These are phyloP conservation scores for Norana najaformis DNA, from an alignment of 2,888 invertebrate species.

Conservation along the genomic window DNA sequence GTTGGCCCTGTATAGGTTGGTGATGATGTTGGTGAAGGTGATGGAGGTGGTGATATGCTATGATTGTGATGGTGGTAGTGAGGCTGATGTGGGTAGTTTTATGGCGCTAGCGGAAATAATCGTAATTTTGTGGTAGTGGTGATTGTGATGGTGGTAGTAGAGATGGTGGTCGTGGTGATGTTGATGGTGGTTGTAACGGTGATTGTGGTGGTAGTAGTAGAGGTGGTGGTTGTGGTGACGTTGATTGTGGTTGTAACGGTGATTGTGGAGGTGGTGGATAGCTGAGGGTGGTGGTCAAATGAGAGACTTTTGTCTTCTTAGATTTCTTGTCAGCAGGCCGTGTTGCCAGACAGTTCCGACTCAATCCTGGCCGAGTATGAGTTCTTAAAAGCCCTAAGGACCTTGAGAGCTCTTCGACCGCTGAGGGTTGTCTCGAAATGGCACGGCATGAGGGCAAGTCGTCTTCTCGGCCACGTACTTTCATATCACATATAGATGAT, in stretches of 20 bases:
- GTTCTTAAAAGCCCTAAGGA: conserved; percentile 97
- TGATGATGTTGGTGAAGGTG: background rate
- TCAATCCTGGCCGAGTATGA: background rate
- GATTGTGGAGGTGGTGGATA: background rate
- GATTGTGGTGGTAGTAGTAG: background rate
- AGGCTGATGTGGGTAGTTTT: background rate
- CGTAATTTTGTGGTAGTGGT: background rate
- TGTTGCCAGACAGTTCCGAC: conserved; percentile 86
- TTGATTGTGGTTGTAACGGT: background rate
- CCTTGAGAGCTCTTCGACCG: conserved; percentile 94
- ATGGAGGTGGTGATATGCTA: background rate
- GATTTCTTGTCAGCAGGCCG: conserved; percentile 83
- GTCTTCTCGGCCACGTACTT: background rate
- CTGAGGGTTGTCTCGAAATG: conserved; percentile 98
- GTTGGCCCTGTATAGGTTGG: background rate
- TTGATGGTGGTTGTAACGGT: background rate
- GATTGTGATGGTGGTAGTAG: background rate
- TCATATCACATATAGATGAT: background rate
- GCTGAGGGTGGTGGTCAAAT: background rate
- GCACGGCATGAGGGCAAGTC: conserved; percentile 94
- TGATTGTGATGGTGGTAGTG: background rate
- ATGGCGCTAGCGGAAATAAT: too few species aligned
- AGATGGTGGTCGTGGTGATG: background rate
- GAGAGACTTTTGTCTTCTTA: background rate
- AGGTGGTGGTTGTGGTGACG: background rate